These are phyloP conservation scores for Orussus abietinus DNA, from an alignment of 1,140 invertebrate genomes.

Conservation along the genomic window DNA sequence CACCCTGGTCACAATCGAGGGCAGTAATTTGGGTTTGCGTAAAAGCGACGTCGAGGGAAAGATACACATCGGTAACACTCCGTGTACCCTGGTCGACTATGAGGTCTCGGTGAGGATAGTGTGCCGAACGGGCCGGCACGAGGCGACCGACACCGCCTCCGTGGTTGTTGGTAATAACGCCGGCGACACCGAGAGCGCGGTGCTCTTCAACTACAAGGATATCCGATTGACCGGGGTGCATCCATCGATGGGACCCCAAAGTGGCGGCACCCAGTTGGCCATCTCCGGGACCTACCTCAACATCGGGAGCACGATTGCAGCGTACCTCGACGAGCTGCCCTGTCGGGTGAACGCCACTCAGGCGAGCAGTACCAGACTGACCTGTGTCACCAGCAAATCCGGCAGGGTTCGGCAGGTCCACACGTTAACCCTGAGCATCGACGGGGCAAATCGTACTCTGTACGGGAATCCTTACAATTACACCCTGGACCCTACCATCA, in stretches of 20 bases:
- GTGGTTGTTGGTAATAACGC: conserved; percentile 87
- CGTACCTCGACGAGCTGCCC: conserved; percentile 82
- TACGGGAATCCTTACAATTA: conserved; percentile 76
- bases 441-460: conserved; percentile 75
- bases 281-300: conserved; percentile 90
- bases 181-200: conserved; percentile 82
- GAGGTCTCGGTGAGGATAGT: conserved; percentile 89
- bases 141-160: conserved; percentile 69
- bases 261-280: conserved; percentile 89
- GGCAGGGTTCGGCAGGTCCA: conserved; percentile 57
- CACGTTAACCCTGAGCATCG: conserved; percentile 73
- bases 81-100: conserved; percentile 84
- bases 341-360: conserved; percentile 86
- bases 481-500: conserved; percentile 88
- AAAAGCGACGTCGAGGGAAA: conserved; percentile 87
- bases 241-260: conserved; percentile 84
- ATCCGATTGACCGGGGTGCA: conserved; percentile 75
- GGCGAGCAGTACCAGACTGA: conserved; percentile 82
- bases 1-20: conserved; percentile 91
- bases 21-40: conserved; percentile 89
- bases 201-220: conserved; percentile 87
- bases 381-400: conserved; percentile 78
- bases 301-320: conserved; percentile 85
- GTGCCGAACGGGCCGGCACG: conserved; percentile 78
- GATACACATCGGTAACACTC: conserved; percentile 85